Base-by-base conservation (phyloP, 2,113 vertebrate species). In the Chionis minor region DNA sequence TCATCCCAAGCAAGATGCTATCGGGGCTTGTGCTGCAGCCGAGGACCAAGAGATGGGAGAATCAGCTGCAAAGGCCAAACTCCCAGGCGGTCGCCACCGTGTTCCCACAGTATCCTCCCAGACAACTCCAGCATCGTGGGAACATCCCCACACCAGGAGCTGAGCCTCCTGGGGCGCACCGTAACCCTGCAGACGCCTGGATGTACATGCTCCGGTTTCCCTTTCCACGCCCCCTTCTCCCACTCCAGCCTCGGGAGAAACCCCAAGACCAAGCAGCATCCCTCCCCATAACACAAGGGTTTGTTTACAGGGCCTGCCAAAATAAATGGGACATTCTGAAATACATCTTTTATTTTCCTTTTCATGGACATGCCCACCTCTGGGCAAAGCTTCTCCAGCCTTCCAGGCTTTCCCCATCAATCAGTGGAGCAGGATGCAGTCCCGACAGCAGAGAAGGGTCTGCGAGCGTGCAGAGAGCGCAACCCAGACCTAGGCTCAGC, bases 391-490 rank as follows among this genome's bases (percentile, higher is more conserved):
- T 73, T 10, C 7, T 20, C 38, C 49, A 59, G 51, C 35, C 17
- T 79, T 33, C n/a, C 85, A 35, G 33, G 11, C n/a, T 58, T 35
- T 28, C 20, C 14, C 23, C 0, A 0, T 22, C 59, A 12, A 33
- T 5, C 71, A 55, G 71, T 0, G 0, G 74, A 66, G 70, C 78
- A 45, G 65, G 27, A 58, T 21, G 59, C 78, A 77, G 63, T 78
- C 42, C 30, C 0, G 1, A 21, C 0, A 0, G 49, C 78, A 78
- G 32, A 30, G 24, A 35, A 18, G 0, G 14, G 78, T 40, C 58
- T 2, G 2, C 0, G 3, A 61, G 69, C 0, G 1, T 16, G 70
- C 75, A 13, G 47, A 23, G 55, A 51, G 40, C 2, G 6, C 23
- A 66, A 32, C 81, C 67, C 14, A 5, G 45, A 65, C 44, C 3